Conservation (phyloP, 2,113 vertebrate species). For the Picathartes gymnocephalus region DNA sequence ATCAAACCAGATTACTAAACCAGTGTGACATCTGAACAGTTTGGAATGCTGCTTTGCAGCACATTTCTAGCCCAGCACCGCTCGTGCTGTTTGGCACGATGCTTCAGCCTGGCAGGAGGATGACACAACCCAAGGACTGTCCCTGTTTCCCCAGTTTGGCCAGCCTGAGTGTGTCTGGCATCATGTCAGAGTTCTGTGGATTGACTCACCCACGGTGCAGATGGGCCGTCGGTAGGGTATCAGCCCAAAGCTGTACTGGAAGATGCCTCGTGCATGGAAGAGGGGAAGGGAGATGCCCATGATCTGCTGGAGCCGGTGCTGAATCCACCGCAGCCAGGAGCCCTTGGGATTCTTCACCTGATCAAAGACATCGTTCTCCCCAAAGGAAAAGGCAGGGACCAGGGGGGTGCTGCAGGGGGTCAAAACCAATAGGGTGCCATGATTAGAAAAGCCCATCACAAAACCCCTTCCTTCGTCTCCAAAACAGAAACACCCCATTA, state of each 20-base stretch:
- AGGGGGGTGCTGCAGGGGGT: conserved; percentile 73
- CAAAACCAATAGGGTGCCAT: neutral
- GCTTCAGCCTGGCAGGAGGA: neutral
- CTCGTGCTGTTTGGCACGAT: neutral
- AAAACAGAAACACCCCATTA: neutral
- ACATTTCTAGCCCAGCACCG: neutral
- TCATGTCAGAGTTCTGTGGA: fast-evolving
- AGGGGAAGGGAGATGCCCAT: conserved; percentile 90
- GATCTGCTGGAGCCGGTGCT: conserved; percentile 80
- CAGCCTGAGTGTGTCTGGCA: neutral
- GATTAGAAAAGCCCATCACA: neutral
- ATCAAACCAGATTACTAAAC: neutral
- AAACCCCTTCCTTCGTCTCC: neutral
- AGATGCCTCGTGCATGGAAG: conserved; percentile 89
- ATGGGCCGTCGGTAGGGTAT: conserved; percentile 88
- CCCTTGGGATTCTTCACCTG: conserved; percentile 83
- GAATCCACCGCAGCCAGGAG: conserved; percentile 78
- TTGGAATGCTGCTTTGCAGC: neutral
- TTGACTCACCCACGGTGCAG: conserved; percentile 83
- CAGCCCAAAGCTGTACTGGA: conserved; percentile 92
- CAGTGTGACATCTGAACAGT: fast-evolving
- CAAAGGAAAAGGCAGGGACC: conserved; percentile 90
- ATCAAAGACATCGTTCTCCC: conserved; percentile 89
- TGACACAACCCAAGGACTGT: neutral
- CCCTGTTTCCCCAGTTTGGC: neutral